A percentile compares a stretch with the other conserved stretches of the same genome.
These are phyloP conservation scores for Drosophila kanekoi DNA, from an alignment of 2,888 invertebrate genomes.

Conservation along the genomic window DNA sequence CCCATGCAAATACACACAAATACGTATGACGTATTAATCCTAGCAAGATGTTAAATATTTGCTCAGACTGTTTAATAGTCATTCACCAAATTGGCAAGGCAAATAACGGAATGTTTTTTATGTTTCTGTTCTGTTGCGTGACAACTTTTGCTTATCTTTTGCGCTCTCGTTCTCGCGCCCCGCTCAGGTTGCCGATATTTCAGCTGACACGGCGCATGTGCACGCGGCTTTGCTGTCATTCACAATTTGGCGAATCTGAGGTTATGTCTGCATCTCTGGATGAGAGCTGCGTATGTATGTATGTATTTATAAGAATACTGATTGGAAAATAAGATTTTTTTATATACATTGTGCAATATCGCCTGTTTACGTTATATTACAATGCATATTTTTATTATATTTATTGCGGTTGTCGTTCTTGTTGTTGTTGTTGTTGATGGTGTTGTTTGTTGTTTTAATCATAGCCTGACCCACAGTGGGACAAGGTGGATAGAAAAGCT, in stretches of 20 bases:
- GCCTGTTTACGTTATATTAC: conserved; percentile 68
- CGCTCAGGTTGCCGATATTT: too few species aligned
- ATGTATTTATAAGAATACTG: conserved; percentile 19
- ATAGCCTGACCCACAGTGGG: conserved; percentile 52
- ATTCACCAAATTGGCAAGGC: conserved; percentile 54
- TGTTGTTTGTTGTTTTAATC: conserved; percentile 62
- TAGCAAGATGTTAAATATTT: conserved; percentile 59
- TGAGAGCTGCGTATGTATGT: background rate
- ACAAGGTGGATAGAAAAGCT: conserved; percentile 18
- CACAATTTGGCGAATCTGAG: conserved; percentile 25
- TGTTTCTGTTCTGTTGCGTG: conserved; percentile 48
- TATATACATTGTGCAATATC: conserved; percentile 53
- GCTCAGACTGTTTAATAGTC: conserved; percentile 68
- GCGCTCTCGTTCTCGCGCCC: background rate
- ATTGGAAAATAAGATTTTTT: conserved; percentile 35
- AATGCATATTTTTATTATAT: conserved; percentile 51
- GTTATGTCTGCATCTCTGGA: conserved; percentile 26
- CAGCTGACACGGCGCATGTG: conserved; percentile 51
- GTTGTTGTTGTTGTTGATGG: conserved; percentile 26
- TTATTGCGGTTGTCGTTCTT: conserved; percentile 39
- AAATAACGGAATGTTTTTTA: conserved; percentile 54
- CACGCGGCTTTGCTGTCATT: conserved; percentile 30
- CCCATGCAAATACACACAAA: conserved; percentile 8
- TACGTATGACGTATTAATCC: conserved; percentile 54
- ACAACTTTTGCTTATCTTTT: conserved; percentile 24